Evolutionary conservation across 2,113 vertebrate genomes (phyloP).

Genomic region (Dinomys branickii): DNA sequence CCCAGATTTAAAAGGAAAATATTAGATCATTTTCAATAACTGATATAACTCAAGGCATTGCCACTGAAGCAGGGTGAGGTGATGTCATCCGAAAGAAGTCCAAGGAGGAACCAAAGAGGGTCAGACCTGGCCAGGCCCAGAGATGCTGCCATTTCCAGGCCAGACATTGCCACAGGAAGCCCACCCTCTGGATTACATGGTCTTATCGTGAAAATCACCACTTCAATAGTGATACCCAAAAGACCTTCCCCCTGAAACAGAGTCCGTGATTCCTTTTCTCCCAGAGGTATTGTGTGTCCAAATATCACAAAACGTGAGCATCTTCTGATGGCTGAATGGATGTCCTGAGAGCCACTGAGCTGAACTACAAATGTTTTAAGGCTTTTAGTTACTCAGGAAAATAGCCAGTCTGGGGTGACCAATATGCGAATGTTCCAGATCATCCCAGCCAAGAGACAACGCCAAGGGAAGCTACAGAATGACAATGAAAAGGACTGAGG

Average conservation of each 20-base stretch:
- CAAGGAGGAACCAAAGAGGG: conserved; percentile 55
- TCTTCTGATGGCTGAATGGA: background rate
- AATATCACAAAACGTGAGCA: conserved; percentile 9
- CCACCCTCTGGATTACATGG: background rate
- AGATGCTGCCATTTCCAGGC: background rate
- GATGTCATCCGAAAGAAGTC: conserved; percentile 62
- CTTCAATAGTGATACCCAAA: background rate
- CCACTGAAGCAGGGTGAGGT: conserved; percentile 67
- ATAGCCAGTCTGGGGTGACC: background rate
- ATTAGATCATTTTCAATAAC: conserved; percentile 80
- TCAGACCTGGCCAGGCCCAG: background rate
- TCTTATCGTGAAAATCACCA: background rate
- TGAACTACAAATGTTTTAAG: background rate
- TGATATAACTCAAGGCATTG: conserved; percentile 77
- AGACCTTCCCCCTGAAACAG: background rate
- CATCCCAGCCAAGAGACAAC: background rate
- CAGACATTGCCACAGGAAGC: background rate
- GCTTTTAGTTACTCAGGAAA: background rate
- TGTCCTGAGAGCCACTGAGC: background rate
- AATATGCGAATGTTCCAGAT: background rate
- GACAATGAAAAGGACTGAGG: background rate
- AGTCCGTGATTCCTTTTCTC: background rate
- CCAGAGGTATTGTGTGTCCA: conserved; percentile 4
- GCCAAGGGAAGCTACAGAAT: background rate
- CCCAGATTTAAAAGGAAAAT: conserved; percentile 76